Conservation (phyloP, 1,140 invertebrate genomes). For the Ceratitis capitata region DNA sequence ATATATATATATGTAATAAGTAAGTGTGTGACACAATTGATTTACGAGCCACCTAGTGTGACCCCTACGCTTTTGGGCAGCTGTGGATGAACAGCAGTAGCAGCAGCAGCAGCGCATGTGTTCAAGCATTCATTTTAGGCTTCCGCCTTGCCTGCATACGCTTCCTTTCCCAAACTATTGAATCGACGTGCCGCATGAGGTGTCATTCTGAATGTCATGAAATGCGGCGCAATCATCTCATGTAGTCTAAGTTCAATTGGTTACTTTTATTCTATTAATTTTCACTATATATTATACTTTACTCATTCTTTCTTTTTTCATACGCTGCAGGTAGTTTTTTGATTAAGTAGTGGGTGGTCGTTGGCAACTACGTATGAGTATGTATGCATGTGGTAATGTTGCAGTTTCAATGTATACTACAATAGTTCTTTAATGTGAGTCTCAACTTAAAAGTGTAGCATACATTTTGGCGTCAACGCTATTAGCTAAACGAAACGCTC, state of each 20-base stretch:
- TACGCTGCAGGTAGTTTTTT: background rate
- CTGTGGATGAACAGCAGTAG: background rate
- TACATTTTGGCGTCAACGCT: background rate
- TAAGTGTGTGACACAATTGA: background rate
- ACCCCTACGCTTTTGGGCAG: background rate
- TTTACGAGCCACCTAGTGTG: background rate
- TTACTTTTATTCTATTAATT: background rate
- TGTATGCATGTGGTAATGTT: too few species aligned
- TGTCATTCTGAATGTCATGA: background rate
- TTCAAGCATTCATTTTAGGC: background rate
- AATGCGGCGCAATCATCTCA: slow-evolving; percentile 17
- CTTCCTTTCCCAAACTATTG: too few species aligned
- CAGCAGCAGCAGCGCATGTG: too few species aligned
- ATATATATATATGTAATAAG: background rate
- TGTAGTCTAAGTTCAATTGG: background rate
- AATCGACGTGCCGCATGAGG: background rate
- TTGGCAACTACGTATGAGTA: background rate
- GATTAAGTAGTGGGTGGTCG: background rate
- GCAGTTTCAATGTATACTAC: background rate
- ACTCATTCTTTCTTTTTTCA: background rate
- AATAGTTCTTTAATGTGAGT: background rate
- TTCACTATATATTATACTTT: background rate
- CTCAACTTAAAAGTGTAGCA: background rate
- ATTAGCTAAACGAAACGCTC: background rate
- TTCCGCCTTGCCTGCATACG: background rate